phyloP scores from a whole-genome alignment of 53 echinoderm and acorn worm species.

The Pentamera pediparva region DNA sequence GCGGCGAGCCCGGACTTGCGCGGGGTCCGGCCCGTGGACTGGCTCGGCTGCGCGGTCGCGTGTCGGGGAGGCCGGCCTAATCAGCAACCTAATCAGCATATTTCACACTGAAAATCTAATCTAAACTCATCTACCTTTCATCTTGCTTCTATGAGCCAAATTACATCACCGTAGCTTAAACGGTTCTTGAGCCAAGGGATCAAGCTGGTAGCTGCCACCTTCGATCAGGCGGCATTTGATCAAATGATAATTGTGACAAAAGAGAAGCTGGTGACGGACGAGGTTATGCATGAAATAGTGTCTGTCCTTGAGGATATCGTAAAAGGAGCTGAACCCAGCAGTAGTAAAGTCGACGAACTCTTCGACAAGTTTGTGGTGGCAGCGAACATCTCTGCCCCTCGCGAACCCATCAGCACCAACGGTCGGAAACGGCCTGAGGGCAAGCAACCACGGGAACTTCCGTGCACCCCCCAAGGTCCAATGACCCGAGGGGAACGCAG shows the following conservation, averaged over 20 bases:
- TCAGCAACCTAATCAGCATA: too few species aligned
- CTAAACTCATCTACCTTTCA: too few species aligned
- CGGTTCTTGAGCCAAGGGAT: too few species aligned
- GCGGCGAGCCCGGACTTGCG: too few species aligned
- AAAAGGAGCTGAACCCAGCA: not conserved
- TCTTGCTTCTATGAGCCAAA: too few species aligned
- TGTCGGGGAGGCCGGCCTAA: too few species aligned
- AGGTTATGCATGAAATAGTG: not conserved
- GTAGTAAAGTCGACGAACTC: not conserved
- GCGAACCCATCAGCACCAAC: not conserved
- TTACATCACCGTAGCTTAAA: too few species aligned
- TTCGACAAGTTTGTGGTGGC: not conserved
- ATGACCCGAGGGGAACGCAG: slow-evolving; percentile 13
- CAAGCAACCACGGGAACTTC: too few species aligned
- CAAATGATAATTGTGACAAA: not conserved
- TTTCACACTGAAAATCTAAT: too few species aligned
- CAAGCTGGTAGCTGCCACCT: not conserved
- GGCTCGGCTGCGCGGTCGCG: too few species aligned
- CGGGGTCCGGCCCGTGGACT: too few species aligned
- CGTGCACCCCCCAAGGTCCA: not conserved
- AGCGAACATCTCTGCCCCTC: not conserved
- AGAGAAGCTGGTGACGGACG: not conserved
- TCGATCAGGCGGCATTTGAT: not conserved
- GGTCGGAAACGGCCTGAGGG: not conserved
- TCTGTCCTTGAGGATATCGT: not conserved